A percentile compares a stretch with the other conserved stretches of the same genome.
Evolutionary conservation across 92 coral and sea anemone genomes (phyloP).

Genomic region (Anthopleura xanthogrammica): DNA sequence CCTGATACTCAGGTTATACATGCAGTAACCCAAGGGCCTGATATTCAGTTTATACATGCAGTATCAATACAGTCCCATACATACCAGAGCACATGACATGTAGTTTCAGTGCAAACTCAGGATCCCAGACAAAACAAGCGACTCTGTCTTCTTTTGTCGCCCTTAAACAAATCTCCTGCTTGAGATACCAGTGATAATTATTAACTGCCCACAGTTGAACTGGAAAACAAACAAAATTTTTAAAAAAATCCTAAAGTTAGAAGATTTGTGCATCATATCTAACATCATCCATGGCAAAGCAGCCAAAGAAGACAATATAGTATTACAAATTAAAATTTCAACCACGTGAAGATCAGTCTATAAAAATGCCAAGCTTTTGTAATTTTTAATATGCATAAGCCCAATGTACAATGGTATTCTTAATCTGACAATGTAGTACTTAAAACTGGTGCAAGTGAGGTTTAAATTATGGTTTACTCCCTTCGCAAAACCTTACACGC

Average conservation of each 20-base stretch:
- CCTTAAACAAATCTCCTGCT: conserved; percentile 81
- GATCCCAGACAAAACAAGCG: conserved; percentile 85
- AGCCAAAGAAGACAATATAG: neutral
- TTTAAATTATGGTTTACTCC: too few species aligned
- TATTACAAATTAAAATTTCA: too few species aligned
- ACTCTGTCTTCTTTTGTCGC: conserved; percentile 57
- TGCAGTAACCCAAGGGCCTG: neutral
- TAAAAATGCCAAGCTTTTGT: too few species aligned
- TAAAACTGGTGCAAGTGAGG: too few species aligned
- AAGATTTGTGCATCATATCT: too few species aligned
- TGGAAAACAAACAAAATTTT: conserved; percentile 2
- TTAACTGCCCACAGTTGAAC: conserved; percentile 94
- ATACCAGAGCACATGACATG: conserved; percentile 75
- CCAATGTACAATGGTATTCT: too few species aligned
- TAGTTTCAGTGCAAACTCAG: conserved; percentile 64
- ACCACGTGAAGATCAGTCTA: too few species aligned
- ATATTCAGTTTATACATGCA: neutral
- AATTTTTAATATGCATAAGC: too few species aligned
- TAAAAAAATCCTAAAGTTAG: neutral
- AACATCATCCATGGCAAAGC: neutral
- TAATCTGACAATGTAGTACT: too few species aligned
- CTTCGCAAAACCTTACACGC: too few species aligned
- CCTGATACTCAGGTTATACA: neutral
- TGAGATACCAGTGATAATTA: conserved; percentile 98
- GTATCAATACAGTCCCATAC: neutral